These are phyloP conservation scores for Frankliniella intonsa DNA, from an alignment of 2,888 invertebrate species.

Conservation along the genomic window DNA sequence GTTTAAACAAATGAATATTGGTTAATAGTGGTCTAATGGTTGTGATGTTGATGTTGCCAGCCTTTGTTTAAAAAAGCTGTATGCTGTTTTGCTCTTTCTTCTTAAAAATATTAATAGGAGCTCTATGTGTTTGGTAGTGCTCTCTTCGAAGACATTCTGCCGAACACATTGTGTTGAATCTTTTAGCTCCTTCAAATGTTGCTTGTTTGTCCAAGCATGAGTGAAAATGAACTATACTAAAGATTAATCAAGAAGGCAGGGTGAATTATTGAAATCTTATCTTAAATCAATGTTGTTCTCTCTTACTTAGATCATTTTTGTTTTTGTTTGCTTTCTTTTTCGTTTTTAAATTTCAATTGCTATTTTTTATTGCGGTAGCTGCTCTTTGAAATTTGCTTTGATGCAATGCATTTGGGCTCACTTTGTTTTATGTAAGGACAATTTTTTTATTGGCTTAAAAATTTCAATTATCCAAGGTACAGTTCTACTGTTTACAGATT, in stretches of 20 bases:
- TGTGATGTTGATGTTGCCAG: conserved; percentile 23
- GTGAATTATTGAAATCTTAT: not conserved
- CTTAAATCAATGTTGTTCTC: conserved; percentile 4
- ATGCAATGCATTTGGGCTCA: not conserved
- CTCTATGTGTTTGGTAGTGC: no score
- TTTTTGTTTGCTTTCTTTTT: not conserved
- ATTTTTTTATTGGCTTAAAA: not conserved
- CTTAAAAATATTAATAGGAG: not conserved
- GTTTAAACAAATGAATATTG: conserved; percentile 31
- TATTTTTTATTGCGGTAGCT: not conserved
- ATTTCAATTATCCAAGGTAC: not conserved
- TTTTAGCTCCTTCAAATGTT: no score
- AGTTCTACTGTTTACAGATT: not conserved
- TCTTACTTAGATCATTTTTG: not conserved
- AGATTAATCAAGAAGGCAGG: not conserved
- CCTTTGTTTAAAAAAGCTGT: not conserved
- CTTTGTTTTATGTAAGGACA: not conserved
- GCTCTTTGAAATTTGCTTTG: conserved; percentile 3
- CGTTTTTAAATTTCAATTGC: not conserved
- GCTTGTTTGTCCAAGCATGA: no score
- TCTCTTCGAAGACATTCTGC: no score
- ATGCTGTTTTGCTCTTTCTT: not conserved
- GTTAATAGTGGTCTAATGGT: conserved; percentile 29
- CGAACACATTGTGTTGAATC: no score
- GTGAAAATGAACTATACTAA: no score